Percentiles rank a stretch among this genome's conserved stretches.
Conservation (phyloP, 2,888 invertebrate genomes). For the Acronicta aceris region DNA sequence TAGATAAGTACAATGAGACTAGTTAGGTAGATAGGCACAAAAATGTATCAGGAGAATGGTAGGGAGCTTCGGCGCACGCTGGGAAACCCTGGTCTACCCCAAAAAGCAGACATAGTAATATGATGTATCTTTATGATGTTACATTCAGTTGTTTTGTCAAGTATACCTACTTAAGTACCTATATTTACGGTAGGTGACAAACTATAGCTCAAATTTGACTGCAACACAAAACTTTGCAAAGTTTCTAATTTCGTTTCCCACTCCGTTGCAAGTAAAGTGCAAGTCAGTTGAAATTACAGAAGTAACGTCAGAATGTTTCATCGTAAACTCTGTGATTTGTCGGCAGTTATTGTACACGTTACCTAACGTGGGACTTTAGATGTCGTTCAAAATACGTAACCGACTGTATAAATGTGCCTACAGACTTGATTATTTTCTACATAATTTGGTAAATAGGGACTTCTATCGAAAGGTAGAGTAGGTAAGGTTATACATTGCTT, state of each 20-base stretch:
- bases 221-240: constrained; percentile 36
- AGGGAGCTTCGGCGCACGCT: too few species aligned
- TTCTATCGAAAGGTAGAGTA: too few species aligned
- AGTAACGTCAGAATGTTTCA: constrained; percentile 29
- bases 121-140: too few species aligned
- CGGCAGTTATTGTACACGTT: constrained; percentile 40
- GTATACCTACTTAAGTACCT: too few species aligned
- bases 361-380: constrained; percentile 21
- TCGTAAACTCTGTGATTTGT: constrained; percentile 35
- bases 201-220: constrained; percentile 8
- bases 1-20: too few species aligned
- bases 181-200: background rate
- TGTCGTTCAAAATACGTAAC: constrained; percentile 9
- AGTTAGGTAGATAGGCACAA: too few species aligned
- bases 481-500: too few species aligned
- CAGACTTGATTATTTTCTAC: background rate
- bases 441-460: too few species aligned
- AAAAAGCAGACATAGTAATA: too few species aligned
- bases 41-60: too few species aligned
- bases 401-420: background rate
- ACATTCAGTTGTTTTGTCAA: too few species aligned
- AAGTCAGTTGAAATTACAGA: constrained; percentile 31
- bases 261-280: constrained; percentile 38
- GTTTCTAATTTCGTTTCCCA: constrained; percentile 55
- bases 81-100: too few species aligned